Conservation (phyloP, 1,140 invertebrate genomes). For the Pinna nobilis region DNA sequence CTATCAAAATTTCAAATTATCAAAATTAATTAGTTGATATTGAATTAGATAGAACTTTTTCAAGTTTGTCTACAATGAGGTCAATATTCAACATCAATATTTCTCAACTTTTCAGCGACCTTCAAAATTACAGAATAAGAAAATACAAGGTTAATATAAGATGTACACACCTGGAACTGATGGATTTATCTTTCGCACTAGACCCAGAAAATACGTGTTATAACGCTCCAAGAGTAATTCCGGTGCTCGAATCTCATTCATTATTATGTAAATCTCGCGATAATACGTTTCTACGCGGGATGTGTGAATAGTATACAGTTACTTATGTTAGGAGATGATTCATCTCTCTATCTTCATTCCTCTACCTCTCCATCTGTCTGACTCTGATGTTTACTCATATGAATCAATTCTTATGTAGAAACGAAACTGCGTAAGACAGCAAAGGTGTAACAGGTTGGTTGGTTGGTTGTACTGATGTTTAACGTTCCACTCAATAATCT, state of each 20-base stretch:
- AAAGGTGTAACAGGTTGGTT: too few species aligned
- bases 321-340: too few species aligned
- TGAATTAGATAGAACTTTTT: constrained; percentile 8
- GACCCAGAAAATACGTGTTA: constrained; percentile 16
- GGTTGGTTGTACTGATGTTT: too few species aligned
- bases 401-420: too few species aligned
- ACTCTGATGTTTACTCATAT: too few species aligned
- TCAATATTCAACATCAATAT: neutral
- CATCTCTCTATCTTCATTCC: too few species aligned
- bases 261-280: too few species aligned
- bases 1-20: neutral
- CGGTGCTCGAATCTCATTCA: constrained; percentile 30
- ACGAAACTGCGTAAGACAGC: too few species aligned
- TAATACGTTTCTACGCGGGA: too few species aligned
- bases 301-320: too few species aligned
- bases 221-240: constrained; percentile 22
- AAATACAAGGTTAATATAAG: neutral
- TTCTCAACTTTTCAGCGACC: neutral
- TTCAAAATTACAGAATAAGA: neutral
- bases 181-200: constrained; percentile 20
- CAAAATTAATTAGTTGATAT: neutral
- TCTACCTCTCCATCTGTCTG: too few species aligned
- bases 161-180: constrained; percentile 17
- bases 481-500: too few species aligned
- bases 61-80: neutral